Conservation (phyloP, 2,113 vertebrate genomes). For the Nycticorax nycticorax region DNA sequence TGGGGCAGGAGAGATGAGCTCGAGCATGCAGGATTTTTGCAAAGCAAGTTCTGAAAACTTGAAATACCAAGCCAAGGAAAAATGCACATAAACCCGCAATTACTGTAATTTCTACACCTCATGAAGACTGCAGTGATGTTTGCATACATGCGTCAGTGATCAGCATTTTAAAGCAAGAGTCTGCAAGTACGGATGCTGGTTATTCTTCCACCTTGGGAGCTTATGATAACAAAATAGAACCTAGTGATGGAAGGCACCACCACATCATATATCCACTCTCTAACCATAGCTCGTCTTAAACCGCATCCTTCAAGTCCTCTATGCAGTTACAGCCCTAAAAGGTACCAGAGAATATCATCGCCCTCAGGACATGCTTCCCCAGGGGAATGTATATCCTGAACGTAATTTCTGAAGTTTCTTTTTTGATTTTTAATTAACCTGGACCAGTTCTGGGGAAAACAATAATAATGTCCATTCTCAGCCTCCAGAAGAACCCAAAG, state of each 20-base stretch:
- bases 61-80: background rate
- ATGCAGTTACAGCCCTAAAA: background rate
- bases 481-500: background rate
- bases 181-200: background rate
- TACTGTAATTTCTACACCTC: background rate
- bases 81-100: background rate
- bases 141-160: background rate
- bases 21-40: background rate
- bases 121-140: background rate
- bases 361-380: background rate
- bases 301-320: background rate
- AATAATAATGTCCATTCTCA: background rate
- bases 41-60: background rate
- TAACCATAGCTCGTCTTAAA: background rate
- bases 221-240: rapidly evolving
- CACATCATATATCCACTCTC: background rate
- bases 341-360: background rate
- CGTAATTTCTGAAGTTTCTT: background rate
- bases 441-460: background rate
- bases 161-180: background rate
- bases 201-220: background rate
- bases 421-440: background rate
- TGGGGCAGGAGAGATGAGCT: background rate
- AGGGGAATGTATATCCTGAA: background rate
- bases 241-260: background rate